Base-by-base conservation (phyloP, 2,888 invertebrate species). In the Automeris io region DNA sequence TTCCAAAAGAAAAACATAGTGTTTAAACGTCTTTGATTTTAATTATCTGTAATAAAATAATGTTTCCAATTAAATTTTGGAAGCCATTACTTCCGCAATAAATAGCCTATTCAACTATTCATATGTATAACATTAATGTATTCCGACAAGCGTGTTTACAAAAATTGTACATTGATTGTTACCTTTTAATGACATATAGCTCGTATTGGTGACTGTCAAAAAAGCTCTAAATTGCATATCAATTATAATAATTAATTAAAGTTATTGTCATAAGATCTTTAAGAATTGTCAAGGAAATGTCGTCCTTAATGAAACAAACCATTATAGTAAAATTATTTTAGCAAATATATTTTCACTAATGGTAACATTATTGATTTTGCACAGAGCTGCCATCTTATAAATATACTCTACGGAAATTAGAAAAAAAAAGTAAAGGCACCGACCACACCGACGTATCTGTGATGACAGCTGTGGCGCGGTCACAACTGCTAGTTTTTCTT, bases 41-140 rank as follows among this genome's bases (percentile, higher is more conserved):
- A 75, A 70, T 71, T 68, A 61, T 46, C 51, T 55, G 49, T 66
- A 62, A 57, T 61, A 63, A 66, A 74, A 66, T 74, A 68, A 74
- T 70, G 67, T 66, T 67, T 72, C 70, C 81, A 85, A 83, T 83
- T 83, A 85, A 77, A 80, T 67, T 78, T 83, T 82, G 87, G 87
- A 86, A 87, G 87, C 87, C 87, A 87, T 87, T 87, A 87, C 86
- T 87, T 85, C 87, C 83, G 83, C 80, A 83, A 79, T 85, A 86
- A 83, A 87, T 87, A 85, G 82, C 80, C 65, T 67, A 77, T 73
- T 77, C 71, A 73, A 72, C 72, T 77, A 74, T 70, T 72, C 70
- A 51, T 64, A 46, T 40, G 46, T 71, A 77, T 77, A 80, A 68
- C 78, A 74, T 76, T 78, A 78, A 74, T 78, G 73, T 79, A 82